These are phyloP conservation scores for Drosophila rufa DNA, from an alignment of 1,140 invertebrate species.

Conservation along the genomic window DNA sequence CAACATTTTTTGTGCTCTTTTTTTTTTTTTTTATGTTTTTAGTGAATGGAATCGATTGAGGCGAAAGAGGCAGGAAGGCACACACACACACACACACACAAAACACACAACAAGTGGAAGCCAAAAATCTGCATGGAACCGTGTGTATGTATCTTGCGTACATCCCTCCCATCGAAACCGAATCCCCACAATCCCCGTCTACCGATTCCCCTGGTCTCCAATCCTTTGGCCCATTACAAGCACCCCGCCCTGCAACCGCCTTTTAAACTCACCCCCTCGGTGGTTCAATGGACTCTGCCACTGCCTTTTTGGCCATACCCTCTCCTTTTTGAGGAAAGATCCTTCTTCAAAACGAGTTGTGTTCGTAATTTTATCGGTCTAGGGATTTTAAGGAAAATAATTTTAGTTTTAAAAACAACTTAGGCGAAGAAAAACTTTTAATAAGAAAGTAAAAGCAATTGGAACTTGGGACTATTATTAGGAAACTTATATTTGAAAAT, in stretches of 20 bases:
- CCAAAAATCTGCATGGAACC: slow-evolving; percentile 53
- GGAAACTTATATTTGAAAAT: neutral
- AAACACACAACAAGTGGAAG: slow-evolving; percentile 58
- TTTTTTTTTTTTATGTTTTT: slow-evolving; percentile 5
- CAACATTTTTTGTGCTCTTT: slow-evolving; percentile 22
- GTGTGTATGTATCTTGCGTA: slow-evolving; percentile 10
- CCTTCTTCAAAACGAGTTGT: neutral
- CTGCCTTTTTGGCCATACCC: slow-evolving; percentile 27
- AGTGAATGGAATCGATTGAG: slow-evolving; percentile 50
- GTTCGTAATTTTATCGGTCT: neutral
- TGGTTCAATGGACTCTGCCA: slow-evolving; percentile 63
- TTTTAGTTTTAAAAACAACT: too few species aligned
- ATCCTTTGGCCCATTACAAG: slow-evolving; percentile 32
- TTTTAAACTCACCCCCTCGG: slow-evolving; percentile 27
- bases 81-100: slow-evolving; percentile 5
- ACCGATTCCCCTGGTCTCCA: neutral
- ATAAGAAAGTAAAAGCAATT: too few species aligned
- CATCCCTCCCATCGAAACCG: slow-evolving; percentile 8
- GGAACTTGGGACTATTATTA: too few species aligned
- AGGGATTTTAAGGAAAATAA: neutral
- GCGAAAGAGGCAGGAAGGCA: slow-evolving; percentile 22
- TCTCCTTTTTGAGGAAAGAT: neutral
- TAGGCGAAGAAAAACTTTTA: too few species aligned
- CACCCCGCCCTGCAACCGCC: neutral
- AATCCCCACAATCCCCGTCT: neutral